Evolutionary conservation across 2,797 vertebrate species (phyloP).

Genomic region (Crotalus adamanteus): DNA sequence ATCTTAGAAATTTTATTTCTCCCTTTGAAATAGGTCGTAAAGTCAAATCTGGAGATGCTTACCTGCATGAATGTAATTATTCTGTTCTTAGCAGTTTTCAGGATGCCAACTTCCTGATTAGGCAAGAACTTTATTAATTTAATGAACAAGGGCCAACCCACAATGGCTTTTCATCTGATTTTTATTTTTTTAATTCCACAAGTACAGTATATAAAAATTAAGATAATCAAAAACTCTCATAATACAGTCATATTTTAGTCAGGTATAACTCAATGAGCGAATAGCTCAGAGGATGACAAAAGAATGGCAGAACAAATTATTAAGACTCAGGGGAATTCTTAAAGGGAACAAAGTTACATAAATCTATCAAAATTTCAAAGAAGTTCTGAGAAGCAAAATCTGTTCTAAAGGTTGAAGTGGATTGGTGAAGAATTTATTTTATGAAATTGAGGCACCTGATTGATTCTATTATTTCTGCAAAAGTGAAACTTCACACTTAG

Average conservation of each 20-base stretch:
- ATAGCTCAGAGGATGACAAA: neutral
- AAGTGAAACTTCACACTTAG: neutral
- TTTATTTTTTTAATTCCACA: neutral
- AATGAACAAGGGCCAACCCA: slow-evolving; percentile 15
- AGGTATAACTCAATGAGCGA: no score
- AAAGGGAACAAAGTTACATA: neutral
- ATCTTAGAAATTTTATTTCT: slow-evolving; percentile 25
- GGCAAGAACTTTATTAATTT: slow-evolving; percentile 55
- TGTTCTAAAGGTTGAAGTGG: neutral
- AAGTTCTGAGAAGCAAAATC: neutral
- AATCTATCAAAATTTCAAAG: neutral
- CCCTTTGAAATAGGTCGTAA: slow-evolving; percentile 51
- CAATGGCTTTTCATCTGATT: slow-evolving; percentile 8
- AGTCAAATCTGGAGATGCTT: slow-evolving; percentile 59
- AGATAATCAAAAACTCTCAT: neutral
- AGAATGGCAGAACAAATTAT: neutral
- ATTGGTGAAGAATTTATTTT: neutral
- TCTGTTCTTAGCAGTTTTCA: slow-evolving; percentile 51
- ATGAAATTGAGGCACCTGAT: neutral
- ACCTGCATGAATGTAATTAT: slow-evolving; percentile 58
- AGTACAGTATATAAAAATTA: slow-evolving; percentile 20
- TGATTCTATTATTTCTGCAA: neutral
- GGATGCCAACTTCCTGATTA: slow-evolving; percentile 46
- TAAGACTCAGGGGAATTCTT: neutral
- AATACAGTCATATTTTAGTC: neutral